phyloP scores from a whole-genome alignment of 2,797 vertebrate species.

The Bryconaethiops microstoma region DNA sequence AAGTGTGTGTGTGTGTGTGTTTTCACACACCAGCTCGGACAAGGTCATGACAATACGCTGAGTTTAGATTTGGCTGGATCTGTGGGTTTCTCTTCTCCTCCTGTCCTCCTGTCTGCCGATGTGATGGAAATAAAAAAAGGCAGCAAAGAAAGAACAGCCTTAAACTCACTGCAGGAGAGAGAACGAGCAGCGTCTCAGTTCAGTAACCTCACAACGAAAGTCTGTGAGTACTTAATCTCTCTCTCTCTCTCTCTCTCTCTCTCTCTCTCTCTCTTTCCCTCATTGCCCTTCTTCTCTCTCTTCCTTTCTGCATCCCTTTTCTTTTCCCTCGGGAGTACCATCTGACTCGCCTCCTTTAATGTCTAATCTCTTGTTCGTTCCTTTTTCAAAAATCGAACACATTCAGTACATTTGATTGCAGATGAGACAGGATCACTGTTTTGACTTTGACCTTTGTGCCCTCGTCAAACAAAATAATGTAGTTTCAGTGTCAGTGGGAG shows the following conservation, averaged over 20 bases:
- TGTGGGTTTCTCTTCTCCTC: not conserved
- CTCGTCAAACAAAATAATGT: not conserved
- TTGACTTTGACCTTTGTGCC: not conserved
- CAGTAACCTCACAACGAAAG: not conserved
- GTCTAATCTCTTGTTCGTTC: not conserved
- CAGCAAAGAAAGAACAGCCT: slow-evolving; percentile 14
- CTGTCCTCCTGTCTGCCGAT: not conserved
- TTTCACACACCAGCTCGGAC: not conserved
- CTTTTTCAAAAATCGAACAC: not conserved
- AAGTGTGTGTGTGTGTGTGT: not conserved
- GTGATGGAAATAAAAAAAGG: slow-evolving; percentile 42
- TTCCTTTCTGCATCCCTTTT: not conserved
- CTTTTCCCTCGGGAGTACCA: not conserved
- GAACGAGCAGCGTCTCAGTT: not conserved
- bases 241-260: not conserved
- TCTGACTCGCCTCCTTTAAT: not conserved
- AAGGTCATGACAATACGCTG: slow-evolving; percentile 6
- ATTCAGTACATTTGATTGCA: not conserved
- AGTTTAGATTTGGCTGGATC: slow-evolving; percentile 9
- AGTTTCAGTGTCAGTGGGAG: not conserved
- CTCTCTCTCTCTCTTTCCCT: not conserved
- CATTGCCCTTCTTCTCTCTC: no score
- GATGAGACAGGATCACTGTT: not conserved
- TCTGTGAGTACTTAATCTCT: not conserved
- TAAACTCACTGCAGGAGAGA: not conserved